Evolutionary conservation across 2,797 vertebrate species (phyloP).

Genomic region (Cyclura pinguis): DNA sequence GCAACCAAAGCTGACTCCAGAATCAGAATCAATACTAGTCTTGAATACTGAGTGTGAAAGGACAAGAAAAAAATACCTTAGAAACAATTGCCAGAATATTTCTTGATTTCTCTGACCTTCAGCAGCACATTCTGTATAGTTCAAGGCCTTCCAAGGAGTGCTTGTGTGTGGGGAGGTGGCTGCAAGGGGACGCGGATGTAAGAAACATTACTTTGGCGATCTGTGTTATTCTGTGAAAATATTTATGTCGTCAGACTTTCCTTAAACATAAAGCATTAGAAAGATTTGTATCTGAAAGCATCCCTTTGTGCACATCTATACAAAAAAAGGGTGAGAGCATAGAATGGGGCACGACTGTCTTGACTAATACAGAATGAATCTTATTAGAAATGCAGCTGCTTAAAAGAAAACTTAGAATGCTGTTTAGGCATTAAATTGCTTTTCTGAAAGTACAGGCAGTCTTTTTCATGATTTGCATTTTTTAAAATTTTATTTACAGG

Average conservation of each 20-base stretch:
- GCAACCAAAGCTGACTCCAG: not conserved
- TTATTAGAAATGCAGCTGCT: not conserved
- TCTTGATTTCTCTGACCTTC: not conserved
- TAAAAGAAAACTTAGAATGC: not conserved
- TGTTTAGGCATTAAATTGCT: not conserved
- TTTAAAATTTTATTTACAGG: constrained; percentile 77
- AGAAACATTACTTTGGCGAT: not conserved
- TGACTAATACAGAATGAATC: not conserved
- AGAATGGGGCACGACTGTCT: not conserved
- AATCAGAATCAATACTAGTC: not conserved
- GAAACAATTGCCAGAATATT: too few relatives aligned
- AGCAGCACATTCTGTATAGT: not conserved
- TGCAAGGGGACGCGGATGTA: not conserved
- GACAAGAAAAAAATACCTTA: not conserved
- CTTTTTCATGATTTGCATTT: not conserved
- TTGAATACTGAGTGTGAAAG: not conserved
- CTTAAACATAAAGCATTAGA: not conserved
- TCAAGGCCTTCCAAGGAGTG: not conserved
- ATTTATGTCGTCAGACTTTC: not conserved
- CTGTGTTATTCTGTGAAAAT: not conserved
- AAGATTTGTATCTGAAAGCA: not conserved
- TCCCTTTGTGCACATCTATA: not conserved
- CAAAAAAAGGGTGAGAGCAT: not conserved
- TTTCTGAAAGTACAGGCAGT: not conserved
- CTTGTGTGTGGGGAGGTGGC: not conserved